A percentile compares a stretch with the other conserved stretches of the same genome.
Conservation (phyloP, 2,888 invertebrate genomes). For the Rhimphoctona megacephalus region DNA sequence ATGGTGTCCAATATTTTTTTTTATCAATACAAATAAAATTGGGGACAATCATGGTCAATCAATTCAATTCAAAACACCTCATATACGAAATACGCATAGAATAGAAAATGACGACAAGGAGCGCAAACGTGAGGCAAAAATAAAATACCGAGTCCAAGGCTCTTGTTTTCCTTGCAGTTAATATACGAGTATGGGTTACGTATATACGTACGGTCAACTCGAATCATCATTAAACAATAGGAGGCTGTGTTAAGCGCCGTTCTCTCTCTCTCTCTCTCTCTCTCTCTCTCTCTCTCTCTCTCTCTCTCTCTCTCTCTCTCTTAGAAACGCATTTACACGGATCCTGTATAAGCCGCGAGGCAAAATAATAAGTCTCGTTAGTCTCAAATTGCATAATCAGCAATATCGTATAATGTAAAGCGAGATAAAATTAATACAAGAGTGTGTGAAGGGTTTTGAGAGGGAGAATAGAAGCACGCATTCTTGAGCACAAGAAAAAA, state of each 20-base stretch:
- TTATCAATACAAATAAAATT: background rate
- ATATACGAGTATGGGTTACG: constrained; percentile 46
- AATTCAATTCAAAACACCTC: background rate
- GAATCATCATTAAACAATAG: constrained; percentile 67
- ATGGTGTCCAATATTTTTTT: background rate
- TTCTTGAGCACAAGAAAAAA: constrained; percentile 54
- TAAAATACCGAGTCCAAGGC: constrained; percentile 27
- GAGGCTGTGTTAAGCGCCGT: background rate
- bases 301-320: background rate
- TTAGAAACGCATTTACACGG: background rate
- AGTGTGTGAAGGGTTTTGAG: constrained; percentile 15
- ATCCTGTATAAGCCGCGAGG: constrained; percentile 39
- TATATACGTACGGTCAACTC: constrained; percentile 54
- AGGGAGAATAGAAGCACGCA: constrained; percentile 50
- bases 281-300: constrained; percentile 17
- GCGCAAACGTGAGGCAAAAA: constrained; percentile 41
- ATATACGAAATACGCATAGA: background rate
- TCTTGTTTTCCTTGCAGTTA: constrained; percentile 39
- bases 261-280: background rate
- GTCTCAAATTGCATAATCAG: constrained; percentile 69
- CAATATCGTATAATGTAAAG: constrained; percentile 55
- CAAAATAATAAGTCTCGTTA: constrained; percentile 67
- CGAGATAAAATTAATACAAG: background rate
- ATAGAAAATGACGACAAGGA: background rate
- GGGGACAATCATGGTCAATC: background rate